Conservation (phyloP, 2,113 vertebrate species). For the Lagenorhynchus albirostris region DNA sequence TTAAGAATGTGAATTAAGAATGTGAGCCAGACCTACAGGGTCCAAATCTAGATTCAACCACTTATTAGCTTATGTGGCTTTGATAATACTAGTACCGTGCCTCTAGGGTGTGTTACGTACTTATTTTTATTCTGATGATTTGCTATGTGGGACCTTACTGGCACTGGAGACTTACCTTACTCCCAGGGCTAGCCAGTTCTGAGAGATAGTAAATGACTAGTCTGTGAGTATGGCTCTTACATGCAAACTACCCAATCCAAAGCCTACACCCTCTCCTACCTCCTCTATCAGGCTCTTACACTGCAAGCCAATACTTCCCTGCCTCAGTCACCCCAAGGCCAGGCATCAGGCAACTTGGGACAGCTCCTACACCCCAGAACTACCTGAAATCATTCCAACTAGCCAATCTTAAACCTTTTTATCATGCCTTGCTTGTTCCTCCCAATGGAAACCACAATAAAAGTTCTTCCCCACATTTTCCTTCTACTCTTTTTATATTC, state of each 20-base stretch:
- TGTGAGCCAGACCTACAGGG: background rate
- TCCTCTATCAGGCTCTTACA: background rate
- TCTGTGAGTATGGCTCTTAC: background rate
- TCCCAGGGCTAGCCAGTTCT: background rate
- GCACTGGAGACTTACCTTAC: background rate
- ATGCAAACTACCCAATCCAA: background rate
- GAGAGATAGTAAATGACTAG: background rate
- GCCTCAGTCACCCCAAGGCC: background rate
- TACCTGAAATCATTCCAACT: background rate
- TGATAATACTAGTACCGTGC: background rate
- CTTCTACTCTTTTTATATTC: background rate
- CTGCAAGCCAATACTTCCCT: background rate
- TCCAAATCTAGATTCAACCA: background rate
- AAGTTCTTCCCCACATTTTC: background rate
- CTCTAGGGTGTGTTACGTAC: background rate
- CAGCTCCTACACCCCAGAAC: background rate
- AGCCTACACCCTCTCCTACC: background rate
- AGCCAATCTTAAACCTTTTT: background rate
- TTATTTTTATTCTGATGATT: background rate
- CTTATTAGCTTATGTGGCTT: background rate
- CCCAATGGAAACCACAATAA: background rate
- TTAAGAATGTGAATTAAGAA: background rate
- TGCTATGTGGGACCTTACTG: background rate
- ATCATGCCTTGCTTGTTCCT: background rate
- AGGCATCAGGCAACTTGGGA: background rate